These are phyloP conservation scores for Cairina moschata DNA, from an alignment of 2,113 vertebrate genomes.

Conservation along the genomic window DNA sequence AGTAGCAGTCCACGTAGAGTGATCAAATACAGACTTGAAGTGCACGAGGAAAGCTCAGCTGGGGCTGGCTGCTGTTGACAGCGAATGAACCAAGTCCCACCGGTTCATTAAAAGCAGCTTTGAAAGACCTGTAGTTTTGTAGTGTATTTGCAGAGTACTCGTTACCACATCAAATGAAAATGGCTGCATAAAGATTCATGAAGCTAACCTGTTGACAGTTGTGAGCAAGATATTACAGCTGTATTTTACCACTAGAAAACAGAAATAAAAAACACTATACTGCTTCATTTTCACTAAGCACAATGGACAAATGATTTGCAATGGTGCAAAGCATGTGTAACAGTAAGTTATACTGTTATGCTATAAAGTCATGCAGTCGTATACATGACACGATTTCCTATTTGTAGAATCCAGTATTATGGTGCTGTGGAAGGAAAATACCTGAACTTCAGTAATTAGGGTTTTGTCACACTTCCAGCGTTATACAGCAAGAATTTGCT, in stretches of 20 bases:
- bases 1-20: neutral
- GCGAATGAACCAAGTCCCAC: neutral
- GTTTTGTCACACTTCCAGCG: neutral
- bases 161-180: neutral
- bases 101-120: constrained; percentile 17
- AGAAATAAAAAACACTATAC: neutral
- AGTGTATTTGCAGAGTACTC: neutral
- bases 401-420: neutral
- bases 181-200: neutral
- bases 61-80: neutral
- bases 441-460: neutral
- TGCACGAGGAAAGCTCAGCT: neutral
- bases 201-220: neutral
- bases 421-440: neutral
- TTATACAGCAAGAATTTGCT: neutral
- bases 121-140: neutral
- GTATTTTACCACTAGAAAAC: neutral
- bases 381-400: neutral
- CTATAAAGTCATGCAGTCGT: neutral
- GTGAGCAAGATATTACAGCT: neutral
- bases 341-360: neutral
- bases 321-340: neutral
- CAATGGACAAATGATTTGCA: neutral
- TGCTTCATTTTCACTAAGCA: neutral
- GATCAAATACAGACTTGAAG: neutral